phyloP scores from a whole-genome alignment of 2,888 invertebrate species.

The Parelbella ahira region DNA sequence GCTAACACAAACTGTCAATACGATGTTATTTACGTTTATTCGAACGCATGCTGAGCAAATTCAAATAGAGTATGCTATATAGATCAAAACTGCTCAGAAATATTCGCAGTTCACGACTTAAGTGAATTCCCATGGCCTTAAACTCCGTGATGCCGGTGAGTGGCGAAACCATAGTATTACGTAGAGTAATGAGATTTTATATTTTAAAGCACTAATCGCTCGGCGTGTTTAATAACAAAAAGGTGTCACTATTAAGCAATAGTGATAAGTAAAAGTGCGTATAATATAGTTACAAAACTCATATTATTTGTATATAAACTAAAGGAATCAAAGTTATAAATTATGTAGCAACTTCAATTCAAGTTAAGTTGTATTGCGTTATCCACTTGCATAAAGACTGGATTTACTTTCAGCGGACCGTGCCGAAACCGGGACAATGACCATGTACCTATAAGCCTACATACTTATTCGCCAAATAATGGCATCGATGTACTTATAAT shows the following conservation, averaged over 20 bases:
- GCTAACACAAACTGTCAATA: too few species aligned
- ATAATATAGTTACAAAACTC: too few species aligned
- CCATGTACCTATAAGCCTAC: slow-evolving; percentile 11
- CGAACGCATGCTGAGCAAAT: too few species aligned
- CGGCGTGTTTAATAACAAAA: too few species aligned
- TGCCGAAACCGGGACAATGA: slow-evolving; percentile 18
- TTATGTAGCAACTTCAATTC: slow-evolving; percentile 18
- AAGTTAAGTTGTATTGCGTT: slow-evolving; percentile 14
- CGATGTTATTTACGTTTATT: too few species aligned
- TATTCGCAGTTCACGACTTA: slow-evolving; percentile 14
- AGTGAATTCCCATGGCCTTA: slow-evolving; percentile 23
- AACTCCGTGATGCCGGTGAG: slow-evolving; percentile 9
- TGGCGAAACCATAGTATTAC: slow-evolving; percentile 20
- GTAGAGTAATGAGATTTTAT: slow-evolving; percentile 20
- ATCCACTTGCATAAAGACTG: slow-evolving; percentile 20
- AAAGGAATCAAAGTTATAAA: slow-evolving; percentile 11
- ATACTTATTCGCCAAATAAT: slow-evolving; percentile 10
- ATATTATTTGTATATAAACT: slow-evolving; percentile 2
- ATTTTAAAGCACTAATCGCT: slow-evolving; percentile 18
- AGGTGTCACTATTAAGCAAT: too few species aligned
- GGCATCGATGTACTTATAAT: not conserved
- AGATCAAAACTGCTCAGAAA: not conserved
- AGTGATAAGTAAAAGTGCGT: too few species aligned
- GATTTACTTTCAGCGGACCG: slow-evolving; percentile 17
- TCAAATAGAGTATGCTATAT: too few species aligned